Evolutionary conservation across 2,888 invertebrate species (phyloP).

Genomic region (Sinhomidia bicolor): DNA sequence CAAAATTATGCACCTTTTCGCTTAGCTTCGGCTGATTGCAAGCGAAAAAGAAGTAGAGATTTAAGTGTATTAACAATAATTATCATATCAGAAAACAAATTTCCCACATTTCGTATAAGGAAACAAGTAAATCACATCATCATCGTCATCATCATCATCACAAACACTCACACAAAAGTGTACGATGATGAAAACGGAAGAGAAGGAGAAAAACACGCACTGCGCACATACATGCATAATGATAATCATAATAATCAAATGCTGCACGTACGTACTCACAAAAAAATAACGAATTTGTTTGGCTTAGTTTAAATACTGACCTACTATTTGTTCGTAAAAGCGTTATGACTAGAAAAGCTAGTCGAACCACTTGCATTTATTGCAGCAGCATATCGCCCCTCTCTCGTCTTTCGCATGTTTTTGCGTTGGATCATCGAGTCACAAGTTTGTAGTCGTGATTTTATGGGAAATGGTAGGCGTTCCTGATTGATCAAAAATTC

Average conservation of each 20-base stretch:
- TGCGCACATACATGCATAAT: conserved; percentile 1
- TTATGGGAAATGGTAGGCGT: conserved; percentile 74
- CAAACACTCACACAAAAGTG: neutral
- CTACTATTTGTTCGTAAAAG: conserved; percentile 52
- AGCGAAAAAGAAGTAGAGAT: conserved; percentile 42
- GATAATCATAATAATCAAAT: conserved; percentile 19
- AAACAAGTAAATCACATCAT: conserved; percentile 46
- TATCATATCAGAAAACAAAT: conserved; percentile 37
- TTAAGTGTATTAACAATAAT: conserved; percentile 45
- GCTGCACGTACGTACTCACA: conserved; percentile 26
- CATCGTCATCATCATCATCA: conserved; percentile 36
- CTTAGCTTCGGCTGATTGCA: conserved; percentile 26
- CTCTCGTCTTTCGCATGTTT: conserved; percentile 1
- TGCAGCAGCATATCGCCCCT: neutral
- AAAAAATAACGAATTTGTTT: conserved; percentile 40
- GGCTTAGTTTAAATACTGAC: conserved; percentile 67
- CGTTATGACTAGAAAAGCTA: conserved; percentile 45
- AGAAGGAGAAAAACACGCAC: conserved; percentile 20
- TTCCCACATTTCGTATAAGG: conserved; percentile 42
- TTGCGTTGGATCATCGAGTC: neutral
- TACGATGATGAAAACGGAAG: conserved; percentile 4
- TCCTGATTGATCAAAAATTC: conserved; percentile 60
- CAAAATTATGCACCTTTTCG: conserved; percentile 11
- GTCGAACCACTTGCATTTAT: conserved; percentile 59
- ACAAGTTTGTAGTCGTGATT: conserved; percentile 61